Conservation (phyloP, 2,888 invertebrate genomes). For the Eupsilia transversa region DNA sequence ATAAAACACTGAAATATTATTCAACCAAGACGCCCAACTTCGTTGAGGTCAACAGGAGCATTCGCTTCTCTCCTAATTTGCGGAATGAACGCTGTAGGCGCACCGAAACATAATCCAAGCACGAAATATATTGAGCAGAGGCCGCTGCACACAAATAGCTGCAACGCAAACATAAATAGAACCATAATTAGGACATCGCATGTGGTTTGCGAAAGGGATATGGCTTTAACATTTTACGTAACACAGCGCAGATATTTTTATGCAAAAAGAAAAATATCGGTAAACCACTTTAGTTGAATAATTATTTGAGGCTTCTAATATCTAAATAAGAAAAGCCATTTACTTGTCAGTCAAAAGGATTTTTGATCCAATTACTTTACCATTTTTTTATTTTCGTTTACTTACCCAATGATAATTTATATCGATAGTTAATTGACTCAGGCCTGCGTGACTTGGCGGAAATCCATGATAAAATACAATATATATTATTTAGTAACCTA, state of each 20-base stretch:
- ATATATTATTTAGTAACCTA: too few species aligned
- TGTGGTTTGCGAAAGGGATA: slow-evolving; percentile 20
- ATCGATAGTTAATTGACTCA: too few species aligned
- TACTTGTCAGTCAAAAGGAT: slow-evolving; percentile 27
- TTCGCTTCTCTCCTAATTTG: slow-evolving; percentile 67
- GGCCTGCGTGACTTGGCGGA: too few species aligned
- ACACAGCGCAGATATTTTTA: slow-evolving; percentile 24
- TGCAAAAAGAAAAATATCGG: slow-evolving; percentile 1
- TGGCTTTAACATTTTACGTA: slow-evolving; percentile 11
- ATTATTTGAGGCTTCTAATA: slow-evolving; percentile 14
- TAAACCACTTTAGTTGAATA: neutral
- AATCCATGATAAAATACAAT: too few species aligned
- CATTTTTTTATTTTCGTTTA: too few species aligned
- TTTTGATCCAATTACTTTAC: slow-evolving; percentile 28
- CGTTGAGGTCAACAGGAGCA: slow-evolving; percentile 54
- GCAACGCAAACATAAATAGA: slow-evolving; percentile 49
- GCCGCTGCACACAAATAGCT: slow-evolving; percentile 64
- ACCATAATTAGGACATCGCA: slow-evolving; percentile 33
- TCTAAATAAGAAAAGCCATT: slow-evolving; percentile 12
- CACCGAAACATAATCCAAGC: slow-evolving; percentile 63
- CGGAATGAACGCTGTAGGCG: slow-evolving; percentile 66
- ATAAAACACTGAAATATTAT: slow-evolving; percentile 42
- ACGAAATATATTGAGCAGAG: slow-evolving; percentile 64
- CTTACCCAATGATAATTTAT: too few species aligned
- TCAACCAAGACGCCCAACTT: slow-evolving; percentile 66